Base-by-base conservation (phyloP, 2,113 vertebrate species). In the Holacanthus passer region DNA sequence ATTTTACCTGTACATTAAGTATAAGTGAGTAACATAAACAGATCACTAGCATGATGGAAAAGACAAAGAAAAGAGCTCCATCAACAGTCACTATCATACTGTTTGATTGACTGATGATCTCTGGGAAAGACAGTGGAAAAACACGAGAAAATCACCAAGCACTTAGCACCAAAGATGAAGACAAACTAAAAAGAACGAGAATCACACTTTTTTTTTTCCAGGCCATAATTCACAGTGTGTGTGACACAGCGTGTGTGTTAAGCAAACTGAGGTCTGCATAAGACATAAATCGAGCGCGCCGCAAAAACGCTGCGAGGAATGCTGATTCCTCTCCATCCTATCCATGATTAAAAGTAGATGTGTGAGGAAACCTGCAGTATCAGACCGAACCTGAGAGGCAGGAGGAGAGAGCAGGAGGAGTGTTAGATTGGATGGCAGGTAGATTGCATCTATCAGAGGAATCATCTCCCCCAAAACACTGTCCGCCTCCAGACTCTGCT, bases 391-490 rank as follows among this genome's bases (percentile, higher is more conserved):
- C 31, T 62, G 74, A 79, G 76, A 84, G 45, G 56, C 41, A 64
- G 72, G 8, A 69, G 27, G 35, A 56, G 19, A 19, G 37, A 50
- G 47, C 53, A 52, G 64, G 47, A 50, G 45, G 69, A 79, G 48
- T 78, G 78, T 70, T 68, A 70, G 71, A 82, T 41, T 77, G 60
- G 74, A 81, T 76, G 73, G 75, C 80, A 86, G 86, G 77, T 68
- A 88, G 83, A 87, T 84, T 83, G 85, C 74, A 83, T 91, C 88
- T 64, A 83, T 91, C 87, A 82, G 69, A 86, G 70, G 64, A 85
- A 88, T 91, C 85, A 86, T 87, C 82, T 81, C 59, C 71, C 73
- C 24, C 78, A 84, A 84, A 92, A 87, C 81, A 83, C 73, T 63
- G 80, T 73, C 83, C 56, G 63, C 83, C 86, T 83, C 69, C 63